A percentile compares a stretch with the other conserved stretches of the same genome.
phyloP scores from a whole-genome alignment of 2,888 invertebrate genomes.

The Melangyna quadrimaculata region DNA sequence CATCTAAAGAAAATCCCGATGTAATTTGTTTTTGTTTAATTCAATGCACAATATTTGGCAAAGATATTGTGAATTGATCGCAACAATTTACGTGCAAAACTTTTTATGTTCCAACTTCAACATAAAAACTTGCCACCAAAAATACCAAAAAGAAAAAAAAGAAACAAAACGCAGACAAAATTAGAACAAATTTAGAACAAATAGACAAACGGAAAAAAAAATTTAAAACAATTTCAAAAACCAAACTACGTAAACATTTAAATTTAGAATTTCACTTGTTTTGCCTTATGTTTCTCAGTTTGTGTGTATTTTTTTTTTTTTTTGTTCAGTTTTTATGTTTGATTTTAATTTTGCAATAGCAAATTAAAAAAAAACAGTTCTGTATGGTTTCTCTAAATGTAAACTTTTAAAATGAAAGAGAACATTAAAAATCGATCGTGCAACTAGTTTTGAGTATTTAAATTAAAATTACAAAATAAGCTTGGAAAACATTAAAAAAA shows the following conservation, averaged over 20 bases:
- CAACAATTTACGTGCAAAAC: constrained; percentile 1
- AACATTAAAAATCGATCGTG: not conserved
- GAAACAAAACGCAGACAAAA: constrained; percentile 17
- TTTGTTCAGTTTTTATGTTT: constrained; percentile 5
- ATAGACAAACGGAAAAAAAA: not conserved
- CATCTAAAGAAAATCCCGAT: not conserved
- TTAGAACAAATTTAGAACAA: constrained; percentile 65
- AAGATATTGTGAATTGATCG: not conserved
- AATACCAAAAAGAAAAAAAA: not conserved
- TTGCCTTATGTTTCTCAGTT: constrained; percentile 27
- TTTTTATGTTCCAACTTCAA: too few relatives aligned
- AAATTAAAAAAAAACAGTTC: not conserved
- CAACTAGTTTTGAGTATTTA: constrained; percentile 7
- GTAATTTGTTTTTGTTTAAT: not conserved
- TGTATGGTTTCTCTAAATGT: not conserved
- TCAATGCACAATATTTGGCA: not conserved
- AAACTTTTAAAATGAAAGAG: constrained; percentile 1
- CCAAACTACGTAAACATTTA: constrained; percentile 63
- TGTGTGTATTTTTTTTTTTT: constrained; percentile 5
- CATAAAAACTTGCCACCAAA: not conserved
- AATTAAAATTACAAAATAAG: constrained; percentile 13
- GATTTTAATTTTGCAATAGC: constrained; percentile 24
- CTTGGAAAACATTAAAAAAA: not conserved
- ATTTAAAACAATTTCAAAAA: constrained; percentile 21
- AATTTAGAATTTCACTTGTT: constrained; percentile 57